Percentiles rank a stretch among this genome's conserved stretches.
Evolutionary conservation across 1,140 invertebrate genomes (phyloP).

Genomic region (Carcinoscorpius rotundicauda): DNA sequence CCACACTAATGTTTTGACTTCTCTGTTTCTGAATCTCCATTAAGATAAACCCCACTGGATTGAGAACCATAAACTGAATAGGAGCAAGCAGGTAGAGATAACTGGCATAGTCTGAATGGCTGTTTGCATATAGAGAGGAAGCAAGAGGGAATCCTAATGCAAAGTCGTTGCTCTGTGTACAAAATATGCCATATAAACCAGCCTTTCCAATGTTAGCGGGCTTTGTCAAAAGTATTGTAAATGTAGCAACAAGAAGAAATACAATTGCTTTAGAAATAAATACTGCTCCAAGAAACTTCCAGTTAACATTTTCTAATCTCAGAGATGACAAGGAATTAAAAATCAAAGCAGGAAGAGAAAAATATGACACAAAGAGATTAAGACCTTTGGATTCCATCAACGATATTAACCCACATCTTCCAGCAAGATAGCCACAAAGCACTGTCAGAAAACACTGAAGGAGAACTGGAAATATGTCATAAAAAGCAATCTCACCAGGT

Average conservation of each 20-base stretch:
- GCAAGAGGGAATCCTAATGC: slow-evolving; percentile 80
- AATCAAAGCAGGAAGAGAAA: slow-evolving; percentile 81
- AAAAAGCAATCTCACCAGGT: too few species aligned
- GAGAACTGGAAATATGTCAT: slow-evolving; percentile 20
- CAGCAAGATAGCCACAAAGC: slow-evolving; percentile 67
- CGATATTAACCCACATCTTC: slow-evolving; percentile 66
- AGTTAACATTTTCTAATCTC: slow-evolving; percentile 65
- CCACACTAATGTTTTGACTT: slow-evolving; percentile 1
- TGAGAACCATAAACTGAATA: slow-evolving; percentile 81
- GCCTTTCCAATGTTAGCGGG: slow-evolving; percentile 68
- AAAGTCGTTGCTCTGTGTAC: slow-evolving; percentile 96
- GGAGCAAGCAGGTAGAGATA: slow-evolving; percentile 90
- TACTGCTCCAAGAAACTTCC: slow-evolving; percentile 75
- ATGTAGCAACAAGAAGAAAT: slow-evolving; percentile 64
- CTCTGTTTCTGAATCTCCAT: slow-evolving; percentile 70
- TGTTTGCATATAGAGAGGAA: slow-evolving; percentile 41
- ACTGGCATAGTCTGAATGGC: slow-evolving; percentile 75
- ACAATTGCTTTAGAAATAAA: slow-evolving; percentile 72
- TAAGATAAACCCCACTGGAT: slow-evolving; percentile 80
- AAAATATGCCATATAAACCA: slow-evolving; percentile 87
- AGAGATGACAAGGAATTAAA: slow-evolving; percentile 78
- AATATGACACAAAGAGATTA: slow-evolving; percentile 83
- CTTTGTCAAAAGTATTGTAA: slow-evolving; percentile 63
- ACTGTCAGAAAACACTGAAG: slow-evolving; percentile 33
- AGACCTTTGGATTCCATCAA: slow-evolving; percentile 74